Base-by-base conservation (phyloP, 1,140 invertebrate genomes). In the Papilio helenus region DNA sequence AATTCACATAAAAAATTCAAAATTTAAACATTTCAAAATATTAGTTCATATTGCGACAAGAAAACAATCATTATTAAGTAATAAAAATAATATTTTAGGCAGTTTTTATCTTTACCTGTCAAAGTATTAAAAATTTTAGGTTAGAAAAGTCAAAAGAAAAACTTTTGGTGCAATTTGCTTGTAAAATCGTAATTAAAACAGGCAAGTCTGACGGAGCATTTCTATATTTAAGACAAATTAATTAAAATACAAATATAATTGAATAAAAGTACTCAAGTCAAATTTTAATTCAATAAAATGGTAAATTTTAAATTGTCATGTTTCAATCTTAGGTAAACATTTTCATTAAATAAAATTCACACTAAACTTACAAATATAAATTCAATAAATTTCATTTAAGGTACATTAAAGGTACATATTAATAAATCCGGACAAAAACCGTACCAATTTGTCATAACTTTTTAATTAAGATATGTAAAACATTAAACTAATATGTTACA, bases 401-500 rank as follows among this genome's bases (percentile, higher is more conserved):
- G 58, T 61, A 61, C 20, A 26, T 23, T n/a, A n/a, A 49, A 49
- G 51, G 55, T 61, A 23, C 9, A 2, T 58, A 26, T n/a, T n/a
- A 8, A 61, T 23, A 61, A 61, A 61, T 12, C 23, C 5, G 20
- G 3, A 23, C 20, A 26, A 61, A 58, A 58, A 61, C 0, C 20
- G 8, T 23, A 61, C 58, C n/a, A 58, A 58, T 58, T 8, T 58
- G 51, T 58, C n/a, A 58, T 8, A 55, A 55, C 0, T 8, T 26
- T 39, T 16, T 71, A n/a, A 72, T n/a, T 39, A 72, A 18, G 29
- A 39, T 39, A 86, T 85, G 77, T 72, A 44, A 55, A 12, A 10
- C 26, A 14, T 77, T 87, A 76, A n/a, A n/a, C 49, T 76, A 93
- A 80, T 94, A 92, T 2, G 90, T 92, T 8, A 97, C 97, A 79